Conservation (phyloP, 2,113 vertebrate genomes). For the cattle (Bos taurus) region ARS-UCD2.0 NC_037335.1:95757501-95758000, state of each 20-base stretch:
- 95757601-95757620: background rate
- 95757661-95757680: background rate
- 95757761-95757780: background rate
- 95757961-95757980: background rate
- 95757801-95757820: background rate
- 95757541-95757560: rapidly evolving
- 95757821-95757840: background rate
- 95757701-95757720: background rate
- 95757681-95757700: background rate
- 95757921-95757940: background rate
- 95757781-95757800: background rate
- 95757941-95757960: background rate
- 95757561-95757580: background rate
- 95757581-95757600: background rate
- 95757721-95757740: background rate
- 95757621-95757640: background rate
- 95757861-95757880: background rate
- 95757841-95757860: background rate
- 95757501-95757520: background rate
- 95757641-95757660: background rate
- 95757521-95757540: background rate
- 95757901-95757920: background rate
- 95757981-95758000: background rate
- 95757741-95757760: background rate
- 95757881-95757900: background rate